phyloP scores from a whole-genome alignment of 2,888 invertebrate genomes.

The Schizotus pectinicornis region DNA sequence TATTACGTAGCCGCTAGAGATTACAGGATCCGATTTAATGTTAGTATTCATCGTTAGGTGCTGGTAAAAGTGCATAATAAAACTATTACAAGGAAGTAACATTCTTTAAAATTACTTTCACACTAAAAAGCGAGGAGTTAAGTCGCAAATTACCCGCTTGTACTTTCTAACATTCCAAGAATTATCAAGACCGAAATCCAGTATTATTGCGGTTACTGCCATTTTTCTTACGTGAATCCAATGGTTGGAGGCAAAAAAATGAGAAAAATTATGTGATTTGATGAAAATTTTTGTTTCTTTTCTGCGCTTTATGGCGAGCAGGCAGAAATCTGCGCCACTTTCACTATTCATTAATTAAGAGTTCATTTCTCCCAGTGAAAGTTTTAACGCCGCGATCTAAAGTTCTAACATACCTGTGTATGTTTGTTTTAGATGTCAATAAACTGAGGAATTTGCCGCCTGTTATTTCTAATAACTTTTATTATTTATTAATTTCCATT shows the following conservation, averaged over 20 bases:
- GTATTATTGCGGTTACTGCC: not conserved
- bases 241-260: not conserved
- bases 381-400: conserved; percentile 15
- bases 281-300: no score
- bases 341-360: conserved; percentile 41
- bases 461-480: conserved; percentile 4
- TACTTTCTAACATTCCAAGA: no score
- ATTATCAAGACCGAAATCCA: no score
- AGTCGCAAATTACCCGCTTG: no score
- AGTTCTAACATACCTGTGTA: conserved; percentile 1
- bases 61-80: no score
- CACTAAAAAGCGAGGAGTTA: no score
- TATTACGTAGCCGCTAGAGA: no score
- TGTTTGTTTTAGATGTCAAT: conserved; percentile 16
- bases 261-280: not conserved
- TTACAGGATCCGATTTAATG: no score
- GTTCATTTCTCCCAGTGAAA: conserved; percentile 32
- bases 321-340: conserved; percentile 42
- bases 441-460: conserved; percentile 11
- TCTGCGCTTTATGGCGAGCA: not conserved
- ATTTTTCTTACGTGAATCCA: not conserved
- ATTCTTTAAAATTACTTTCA: no score
- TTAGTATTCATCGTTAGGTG: no score
- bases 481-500: conserved; percentile 7
- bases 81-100: no score